Conservation (phyloP, 2,797 vertebrate genomes). For the Muraenolepis orangiensis region DNA sequence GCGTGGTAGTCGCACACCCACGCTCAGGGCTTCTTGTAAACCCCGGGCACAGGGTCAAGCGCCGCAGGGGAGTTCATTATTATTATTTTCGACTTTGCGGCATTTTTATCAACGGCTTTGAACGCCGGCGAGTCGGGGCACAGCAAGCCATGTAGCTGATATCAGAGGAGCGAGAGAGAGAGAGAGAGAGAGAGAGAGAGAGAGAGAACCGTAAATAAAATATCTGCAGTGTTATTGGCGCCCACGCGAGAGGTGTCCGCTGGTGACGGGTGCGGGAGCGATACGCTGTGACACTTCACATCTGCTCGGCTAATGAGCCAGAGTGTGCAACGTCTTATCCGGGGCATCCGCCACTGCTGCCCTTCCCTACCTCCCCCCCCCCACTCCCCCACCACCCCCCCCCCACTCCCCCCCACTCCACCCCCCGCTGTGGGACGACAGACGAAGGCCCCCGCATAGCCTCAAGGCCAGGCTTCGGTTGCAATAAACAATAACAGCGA, state of each 20-base stretch:
- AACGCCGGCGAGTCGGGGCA: not conserved
- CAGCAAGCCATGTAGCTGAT: not conserved
- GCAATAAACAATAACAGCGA: slow-evolving; percentile 58
- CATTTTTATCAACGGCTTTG: not conserved
- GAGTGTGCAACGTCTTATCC: slow-evolving; percentile 46
- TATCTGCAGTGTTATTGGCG: slow-evolving; percentile 59
- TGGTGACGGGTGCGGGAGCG: slow-evolving; percentile 45
- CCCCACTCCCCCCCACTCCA: slow-evolving; percentile 9
- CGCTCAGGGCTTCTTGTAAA: slow-evolving; percentile 32
- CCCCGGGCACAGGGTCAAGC: slow-evolving; percentile 53
- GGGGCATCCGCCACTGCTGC: slow-evolving; percentile 41
- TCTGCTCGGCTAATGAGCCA: slow-evolving; percentile 59
- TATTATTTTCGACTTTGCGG: not conserved
- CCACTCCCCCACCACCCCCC: too few relatives aligned
- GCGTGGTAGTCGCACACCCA: not conserved
- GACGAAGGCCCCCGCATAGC: slow-evolving; percentile 15
- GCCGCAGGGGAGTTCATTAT: slow-evolving; percentile 11
- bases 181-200: slow-evolving; percentile 1
- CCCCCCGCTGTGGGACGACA: slow-evolving; percentile 33
- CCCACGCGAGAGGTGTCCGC: slow-evolving; percentile 43
- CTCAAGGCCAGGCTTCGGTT: slow-evolving; percentile 46
- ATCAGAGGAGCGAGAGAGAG: not conserved
- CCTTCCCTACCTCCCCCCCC: not conserved
- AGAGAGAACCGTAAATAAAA: not conserved
- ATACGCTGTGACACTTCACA: slow-evolving; percentile 51